A percentile compares a stretch with the other conserved stretches of the same genome.
phyloP scores from a whole-genome alignment of 2,113 vertebrate species.

The Forbesichthys papilliferus region DNA sequence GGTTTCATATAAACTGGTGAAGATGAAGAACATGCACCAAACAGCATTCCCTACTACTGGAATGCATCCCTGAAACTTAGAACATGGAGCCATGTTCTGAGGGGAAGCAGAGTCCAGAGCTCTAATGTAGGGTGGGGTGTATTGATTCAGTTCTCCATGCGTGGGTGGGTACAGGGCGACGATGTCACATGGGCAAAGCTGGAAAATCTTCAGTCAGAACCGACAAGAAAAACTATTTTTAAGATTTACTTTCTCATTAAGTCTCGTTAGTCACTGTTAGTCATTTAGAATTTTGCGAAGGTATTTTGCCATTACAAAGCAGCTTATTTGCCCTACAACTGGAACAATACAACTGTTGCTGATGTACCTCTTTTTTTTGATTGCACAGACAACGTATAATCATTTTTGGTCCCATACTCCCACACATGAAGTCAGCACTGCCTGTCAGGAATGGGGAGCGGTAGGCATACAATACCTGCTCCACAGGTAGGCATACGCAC shows the following conservation, averaged over 20 bases:
- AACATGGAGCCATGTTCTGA: not conserved
- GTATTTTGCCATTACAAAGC: not conserved
- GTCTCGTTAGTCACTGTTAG: not conserved
- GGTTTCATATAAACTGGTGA: not conserved
- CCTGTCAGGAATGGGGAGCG: conserved; percentile 51
- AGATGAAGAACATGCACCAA: not conserved
- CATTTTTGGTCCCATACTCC: conserved; percentile 32
- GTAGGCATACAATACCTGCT: conserved; percentile 45
- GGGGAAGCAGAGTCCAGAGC: not conserved
- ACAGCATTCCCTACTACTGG: not conserved
- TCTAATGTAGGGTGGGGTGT: not conserved
- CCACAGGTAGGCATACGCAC: conserved; percentile 55
- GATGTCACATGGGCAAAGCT: not conserved
- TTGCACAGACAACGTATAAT: conserved; percentile 50
- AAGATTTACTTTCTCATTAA: not conserved
- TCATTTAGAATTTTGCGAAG: too few relatives aligned
- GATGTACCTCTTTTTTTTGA: conserved; percentile 22
- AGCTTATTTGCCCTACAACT: conserved; percentile 28
- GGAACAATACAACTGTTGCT: conserved; percentile 6
- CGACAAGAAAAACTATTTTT: not conserved
- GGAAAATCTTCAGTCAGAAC: conserved; percentile 17
- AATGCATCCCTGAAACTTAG: not conserved
- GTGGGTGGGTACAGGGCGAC: conserved; percentile 10
- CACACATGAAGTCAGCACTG: conserved; percentile 49
- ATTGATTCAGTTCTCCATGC: not conserved